Evolutionary conservation across 64 coral and sea anemone species (phyloP), one percentile per base, ranked within the genome.

Genomic region (Platygyra sinensis): DNA sequence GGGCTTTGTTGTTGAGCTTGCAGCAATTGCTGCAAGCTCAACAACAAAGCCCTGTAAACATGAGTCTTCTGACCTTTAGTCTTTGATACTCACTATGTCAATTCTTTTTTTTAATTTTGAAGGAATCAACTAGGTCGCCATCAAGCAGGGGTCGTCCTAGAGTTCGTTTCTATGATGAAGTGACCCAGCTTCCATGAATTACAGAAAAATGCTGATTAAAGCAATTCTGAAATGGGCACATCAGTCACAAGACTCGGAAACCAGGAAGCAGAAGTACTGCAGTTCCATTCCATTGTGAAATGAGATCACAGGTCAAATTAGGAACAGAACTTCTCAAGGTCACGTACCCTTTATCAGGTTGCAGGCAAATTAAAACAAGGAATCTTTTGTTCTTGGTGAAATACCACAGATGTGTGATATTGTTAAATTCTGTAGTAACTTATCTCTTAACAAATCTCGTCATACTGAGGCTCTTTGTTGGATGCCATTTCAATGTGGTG

Each of bases 151-250:
- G 62, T 0, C 81, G 81, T 18, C 81, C 65, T 5, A 85, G 42
- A 65, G 81, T 85, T 69, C 81, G 81, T 9, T 85, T 85, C 63
- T 85, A 85, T 65, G 81, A 85, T 85, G 81, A 85, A 39, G 81
- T 85, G 30, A 85, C 81, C 18, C 81, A 85, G 33, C 38, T 85
- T 12, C 81, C 81, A 50, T 85, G 36, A 72, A 85, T 85, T 36
- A 29, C 38, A 13, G 60, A 33, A 64, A 4, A 32, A 32, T 29
- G 38, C 10, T 69, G 9, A 57, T 14, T 13, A 28, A 14, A 25
- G n/a, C 50, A 55, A 10, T 59, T 13, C 51, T 69, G 22, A 69
- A 25, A 27, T 69, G 65, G 22, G n/a, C 22, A 25, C 19, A 67
- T 2, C 0, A 29, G 65, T 27, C n/a, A 9, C 65, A 69, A 25